A percentile compares a stretch with the other conserved stretches of the same genome.
Conservation (phyloP, 2,113 vertebrate genomes). For the Otus sunia region DNA sequence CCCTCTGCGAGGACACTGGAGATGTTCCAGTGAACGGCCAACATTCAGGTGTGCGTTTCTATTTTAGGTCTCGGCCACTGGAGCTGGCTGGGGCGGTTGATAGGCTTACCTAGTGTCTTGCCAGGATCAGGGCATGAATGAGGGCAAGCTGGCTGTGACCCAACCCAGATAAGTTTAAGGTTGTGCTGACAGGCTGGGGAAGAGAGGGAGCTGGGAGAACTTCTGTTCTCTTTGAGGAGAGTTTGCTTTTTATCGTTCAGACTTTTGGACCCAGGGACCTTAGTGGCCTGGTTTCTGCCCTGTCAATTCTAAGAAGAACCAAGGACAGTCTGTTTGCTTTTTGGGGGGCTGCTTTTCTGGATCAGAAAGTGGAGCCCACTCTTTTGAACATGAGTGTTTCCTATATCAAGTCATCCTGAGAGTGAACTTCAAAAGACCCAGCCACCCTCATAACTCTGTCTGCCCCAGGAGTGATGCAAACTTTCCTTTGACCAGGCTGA, state of each 20-base stretch:
- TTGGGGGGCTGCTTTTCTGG: background rate
- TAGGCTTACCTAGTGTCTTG: slow-evolving; percentile 21
- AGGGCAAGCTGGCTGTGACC: slow-evolving; percentile 50
- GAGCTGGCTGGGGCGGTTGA: slow-evolving; percentile 6
- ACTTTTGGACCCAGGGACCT: background rate
- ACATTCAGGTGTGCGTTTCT: background rate
- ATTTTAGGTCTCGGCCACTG: background rate
- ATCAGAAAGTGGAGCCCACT: background rate
- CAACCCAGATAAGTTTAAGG: background rate
- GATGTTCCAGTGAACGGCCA: background rate
- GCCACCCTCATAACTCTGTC: background rate
- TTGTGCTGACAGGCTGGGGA: background rate
- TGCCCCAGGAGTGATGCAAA: background rate
- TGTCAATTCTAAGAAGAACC: background rate
- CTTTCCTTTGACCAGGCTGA: background rate
- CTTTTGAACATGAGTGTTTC: background rate
- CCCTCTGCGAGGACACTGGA: background rate
- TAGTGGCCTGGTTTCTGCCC: background rate
- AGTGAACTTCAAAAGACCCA: background rate
- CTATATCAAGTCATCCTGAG: background rate
- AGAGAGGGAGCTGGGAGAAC: background rate
- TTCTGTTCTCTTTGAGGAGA: background rate
- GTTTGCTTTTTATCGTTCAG: background rate
- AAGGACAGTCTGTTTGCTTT: background rate
- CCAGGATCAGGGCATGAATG: slow-evolving; percentile 32